A percentile compares a stretch with the other conserved stretches of the same genome.
These are phyloP conservation scores for Crotalus helleri DNA, from an alignment of 2,113 vertebrate species.

Conservation along the genomic window DNA sequence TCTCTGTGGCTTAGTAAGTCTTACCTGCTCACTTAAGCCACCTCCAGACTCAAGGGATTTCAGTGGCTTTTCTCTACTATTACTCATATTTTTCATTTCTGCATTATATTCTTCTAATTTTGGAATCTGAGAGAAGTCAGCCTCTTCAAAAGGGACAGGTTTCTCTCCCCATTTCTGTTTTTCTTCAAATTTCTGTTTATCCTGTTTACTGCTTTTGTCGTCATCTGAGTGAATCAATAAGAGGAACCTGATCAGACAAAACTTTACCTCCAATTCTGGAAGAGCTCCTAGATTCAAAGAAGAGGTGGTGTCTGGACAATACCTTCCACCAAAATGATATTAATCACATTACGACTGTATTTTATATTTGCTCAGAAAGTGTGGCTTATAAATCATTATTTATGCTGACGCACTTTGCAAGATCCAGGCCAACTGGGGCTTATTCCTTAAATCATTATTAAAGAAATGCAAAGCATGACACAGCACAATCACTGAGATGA, in stretches of 20 bases:
- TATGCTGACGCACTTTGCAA: background rate
- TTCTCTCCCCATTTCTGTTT: background rate
- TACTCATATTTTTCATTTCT: background rate
- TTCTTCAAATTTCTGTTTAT: background rate
- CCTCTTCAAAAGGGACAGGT: background rate
- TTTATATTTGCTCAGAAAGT: background rate
- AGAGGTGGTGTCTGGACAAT: background rate
- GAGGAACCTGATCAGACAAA: background rate
- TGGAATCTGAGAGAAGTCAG: background rate
- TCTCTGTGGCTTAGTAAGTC: background rate
- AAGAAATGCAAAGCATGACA: background rate
- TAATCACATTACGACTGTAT: background rate
- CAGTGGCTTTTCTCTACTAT: background rate
- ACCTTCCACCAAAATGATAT: background rate
- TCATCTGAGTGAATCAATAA: background rate
- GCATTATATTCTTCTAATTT: background rate
- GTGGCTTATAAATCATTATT: background rate
- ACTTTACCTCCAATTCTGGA: background rate
- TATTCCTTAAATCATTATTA: background rate
- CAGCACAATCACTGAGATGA: background rate
- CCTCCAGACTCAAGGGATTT: background rate
- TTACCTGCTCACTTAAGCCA: background rate
- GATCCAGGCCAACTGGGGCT: background rate
- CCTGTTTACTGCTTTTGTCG: background rate
- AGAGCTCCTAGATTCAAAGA: background rate